phyloP scores from a whole-genome alignment of 2,797 vertebrate species.

The Carapus acus region DNA sequence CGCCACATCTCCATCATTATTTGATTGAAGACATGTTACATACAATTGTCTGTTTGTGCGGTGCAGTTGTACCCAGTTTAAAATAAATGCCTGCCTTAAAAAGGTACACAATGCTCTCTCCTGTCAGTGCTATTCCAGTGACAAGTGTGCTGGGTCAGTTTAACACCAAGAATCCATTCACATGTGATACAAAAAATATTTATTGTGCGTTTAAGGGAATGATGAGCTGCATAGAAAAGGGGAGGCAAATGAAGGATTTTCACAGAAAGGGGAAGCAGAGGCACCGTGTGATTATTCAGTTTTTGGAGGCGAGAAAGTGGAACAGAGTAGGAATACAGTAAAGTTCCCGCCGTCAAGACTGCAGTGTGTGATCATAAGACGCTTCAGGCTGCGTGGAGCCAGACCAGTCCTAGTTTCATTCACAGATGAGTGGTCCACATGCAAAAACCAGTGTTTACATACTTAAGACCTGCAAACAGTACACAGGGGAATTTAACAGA shows the following conservation, averaged over 20 bases:
- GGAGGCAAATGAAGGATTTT: constrained; percentile 7
- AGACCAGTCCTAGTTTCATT: no score
- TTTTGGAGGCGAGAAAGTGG: constrained; percentile 2
- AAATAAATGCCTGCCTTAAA: constrained; percentile 80
- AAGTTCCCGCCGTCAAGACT: background rate
- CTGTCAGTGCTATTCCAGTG: no score
- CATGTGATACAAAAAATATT: constrained; percentile 56
- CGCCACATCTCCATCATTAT: constrained; percentile 64
- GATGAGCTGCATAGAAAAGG: constrained; percentile 44
- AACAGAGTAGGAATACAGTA: constrained; percentile 5
- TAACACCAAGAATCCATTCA: constrained; percentile 25
- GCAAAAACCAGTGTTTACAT: no score
- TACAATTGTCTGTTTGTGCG: constrained; percentile 74
- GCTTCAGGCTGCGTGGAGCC: background rate
- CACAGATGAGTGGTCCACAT: no score
- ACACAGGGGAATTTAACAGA: no score
- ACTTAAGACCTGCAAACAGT: no score
- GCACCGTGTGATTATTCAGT: constrained; percentile 50
- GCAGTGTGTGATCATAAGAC: background rate
- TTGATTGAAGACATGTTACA: constrained; percentile 67
- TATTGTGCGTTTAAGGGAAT: constrained; percentile 53
- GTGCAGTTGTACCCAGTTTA: constrained; percentile 74
- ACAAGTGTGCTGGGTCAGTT: no score
- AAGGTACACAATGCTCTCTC: constrained; percentile 50
- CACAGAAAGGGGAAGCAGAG: constrained; percentile 36